Evolutionary conservation across 2,888 invertebrate species (phyloP).

Genomic region (Mellilla xanthometata): DNA sequence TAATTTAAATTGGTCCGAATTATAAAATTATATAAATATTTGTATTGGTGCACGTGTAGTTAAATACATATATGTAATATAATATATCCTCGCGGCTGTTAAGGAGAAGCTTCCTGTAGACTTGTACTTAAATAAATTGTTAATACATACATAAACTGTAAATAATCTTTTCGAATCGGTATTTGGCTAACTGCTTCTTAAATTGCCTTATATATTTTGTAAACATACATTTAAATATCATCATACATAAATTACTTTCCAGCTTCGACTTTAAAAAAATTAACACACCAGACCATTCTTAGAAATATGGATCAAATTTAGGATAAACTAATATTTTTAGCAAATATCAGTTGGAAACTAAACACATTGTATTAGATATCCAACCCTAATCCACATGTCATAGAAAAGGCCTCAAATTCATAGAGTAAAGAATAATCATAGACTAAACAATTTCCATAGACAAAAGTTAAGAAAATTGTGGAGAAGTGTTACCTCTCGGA

Average conservation of each 20-base stretch:
- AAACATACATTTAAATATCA: slow-evolving; percentile 4
- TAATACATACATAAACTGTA: slow-evolving; percentile 4
- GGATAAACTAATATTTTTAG: too few relatives aligned
- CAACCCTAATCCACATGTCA: too few relatives aligned
- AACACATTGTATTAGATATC: too few relatives aligned
- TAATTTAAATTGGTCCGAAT: slow-evolving; percentile 15
- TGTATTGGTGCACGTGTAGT: slow-evolving; percentile 21
- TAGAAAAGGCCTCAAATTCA: neutral
- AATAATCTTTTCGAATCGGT: neutral
- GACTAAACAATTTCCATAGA: neutral
- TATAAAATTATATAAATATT: slow-evolving; percentile 1
- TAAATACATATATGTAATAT: slow-evolving; percentile 14
- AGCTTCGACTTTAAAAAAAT: too few relatives aligned
- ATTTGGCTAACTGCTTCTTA: slow-evolving; percentile 11
- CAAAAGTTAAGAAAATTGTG: too few relatives aligned
- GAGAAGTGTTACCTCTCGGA: slow-evolving; percentile 89
- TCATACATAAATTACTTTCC: too few relatives aligned
- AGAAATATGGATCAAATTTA: too few relatives aligned
- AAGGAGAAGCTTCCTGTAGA: slow-evolving; percentile 36
- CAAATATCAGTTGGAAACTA: neutral
- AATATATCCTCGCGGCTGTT: slow-evolving; percentile 16
- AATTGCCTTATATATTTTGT: neutral
- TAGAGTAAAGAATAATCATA: neutral
- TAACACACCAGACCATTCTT: too few relatives aligned
- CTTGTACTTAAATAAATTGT: slow-evolving; percentile 20